Evolutionary conservation across 1,140 invertebrate genomes (phyloP), one percentile per base, ranked within the genome.

Genomic region (Pissodes strobi): DNA sequence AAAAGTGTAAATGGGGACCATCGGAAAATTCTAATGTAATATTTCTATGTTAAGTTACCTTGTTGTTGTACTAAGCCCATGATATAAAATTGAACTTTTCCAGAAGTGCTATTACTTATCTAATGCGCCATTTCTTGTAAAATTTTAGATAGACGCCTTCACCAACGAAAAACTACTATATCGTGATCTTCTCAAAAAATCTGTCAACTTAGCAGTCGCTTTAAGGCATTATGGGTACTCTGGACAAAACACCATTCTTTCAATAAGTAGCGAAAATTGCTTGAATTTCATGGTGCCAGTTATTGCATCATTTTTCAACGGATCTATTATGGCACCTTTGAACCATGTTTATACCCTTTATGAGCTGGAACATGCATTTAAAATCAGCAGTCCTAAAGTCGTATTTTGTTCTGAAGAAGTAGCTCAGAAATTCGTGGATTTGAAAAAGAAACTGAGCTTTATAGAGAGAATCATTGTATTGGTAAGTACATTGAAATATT

Each of bases 231-330:
- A 46, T 34, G 67, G 69, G 13, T 71, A 61, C 27, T 22, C 6
- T 5, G 65, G 48, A 23, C 30, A 55, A 39, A 59, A 67, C 22
- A 58, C 63, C 66, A 79, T 81, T 45, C 73, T 87, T 8, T 78
- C 75, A 0, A 72, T 87, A 51, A 81, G 79, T 45, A 82, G 82
- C 60, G 84, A 87, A 68, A 88, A 87, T 69, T 78, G 79, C 56
- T 55, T 82, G 0, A 77, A 84, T 60, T 87, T 79, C 64, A 74
- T 82, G 3, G 39, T 82, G 12, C 73, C 81, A 1, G 72, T 79
- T 12, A 76, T 84, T 38, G 82, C 80, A 0, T 71, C 78, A 1
- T 72, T 85, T 18, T 84, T 79, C 41, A 71, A 82, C 1, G 83
- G 85, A 1, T 82, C 82, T 12, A 79, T 81, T 10, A 55, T 82